Base-by-base conservation (phyloP, 2,113 vertebrate genomes). In the Vidua chalybeata region DNA sequence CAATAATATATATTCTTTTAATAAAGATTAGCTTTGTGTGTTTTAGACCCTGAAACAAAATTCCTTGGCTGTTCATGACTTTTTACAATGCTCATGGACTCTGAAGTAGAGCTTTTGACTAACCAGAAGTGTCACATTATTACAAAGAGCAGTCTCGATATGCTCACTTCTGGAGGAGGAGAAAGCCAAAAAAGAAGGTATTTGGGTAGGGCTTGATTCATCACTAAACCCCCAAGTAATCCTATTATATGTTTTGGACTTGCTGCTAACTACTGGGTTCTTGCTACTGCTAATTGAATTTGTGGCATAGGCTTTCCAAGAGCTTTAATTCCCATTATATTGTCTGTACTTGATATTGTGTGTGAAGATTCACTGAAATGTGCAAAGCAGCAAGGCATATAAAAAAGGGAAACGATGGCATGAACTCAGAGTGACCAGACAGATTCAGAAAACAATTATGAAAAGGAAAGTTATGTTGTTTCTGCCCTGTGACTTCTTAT, bases 361-460 rank as follows among this genome's bases (percentile, higher is more conserved):
- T 55, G 49, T 66, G 71, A 94, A 90, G 87, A 91, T 92, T 87
- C 83, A 89, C 78, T 90, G 93, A 96, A 95, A 97, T 67, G 46
- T 90, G 81, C 72, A 69, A 91, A 90, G 94, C 79, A 75, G 27
- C n/a, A 87, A 72, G 49, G 52, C 23, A 15, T 41, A 86, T 92
- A 85, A 93, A 96, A 86, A 94, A 85, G 41, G 79, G 46, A 73
- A 78, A 80, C 7, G 52, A 48, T 77, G 74, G 77, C 68, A 62
- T 30, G 56, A 81, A 69, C 59, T 77, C 48, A 13, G 75, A 89
- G 82, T 59, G 64, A 72, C 67, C 78, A 83, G 71, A 67, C 21
- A 80, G 66, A 71, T 75, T 75, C 72, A 55, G 79, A 89, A 96
- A 97, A 93, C 67, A 87, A 86, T 86, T 89, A 84, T 37, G 71